Conservation (phyloP, 2,797 vertebrate genomes). For the Pipistrellus pygmaeus region DNA sequence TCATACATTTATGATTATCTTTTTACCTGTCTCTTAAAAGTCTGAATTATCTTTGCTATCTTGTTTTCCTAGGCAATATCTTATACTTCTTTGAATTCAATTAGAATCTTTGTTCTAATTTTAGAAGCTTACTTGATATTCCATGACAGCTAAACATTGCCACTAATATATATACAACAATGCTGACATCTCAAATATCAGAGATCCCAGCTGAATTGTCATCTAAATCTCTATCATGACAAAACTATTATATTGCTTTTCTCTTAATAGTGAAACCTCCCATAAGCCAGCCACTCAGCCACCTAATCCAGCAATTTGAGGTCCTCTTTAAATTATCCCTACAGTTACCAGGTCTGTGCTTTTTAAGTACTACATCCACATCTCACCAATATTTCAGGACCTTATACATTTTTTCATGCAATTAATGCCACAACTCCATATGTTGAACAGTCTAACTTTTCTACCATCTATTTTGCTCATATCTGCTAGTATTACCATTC, state of each 20-base stretch:
- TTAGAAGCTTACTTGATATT: conserved; percentile 9
- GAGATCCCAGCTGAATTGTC: not conserved
- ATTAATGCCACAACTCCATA: not conserved
- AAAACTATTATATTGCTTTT: conserved; percentile 2
- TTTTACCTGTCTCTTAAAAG: not conserved
- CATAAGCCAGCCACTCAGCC: not conserved
- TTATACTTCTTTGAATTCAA: not conserved
- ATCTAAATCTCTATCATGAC: not conserved
- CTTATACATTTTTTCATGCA: not conserved
- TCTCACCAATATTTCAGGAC: not conserved
- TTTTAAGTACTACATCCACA: not conserved
- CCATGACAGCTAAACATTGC: not conserved
- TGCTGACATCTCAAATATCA: not conserved
- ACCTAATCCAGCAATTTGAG: not conserved
- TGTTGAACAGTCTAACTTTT: not conserved
- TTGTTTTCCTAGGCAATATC: not conserved
- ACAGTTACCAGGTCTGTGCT: not conserved
- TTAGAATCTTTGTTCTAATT: not conserved
- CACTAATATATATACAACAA: not conserved
- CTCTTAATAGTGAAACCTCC: not conserved
- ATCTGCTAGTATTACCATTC: not conserved
- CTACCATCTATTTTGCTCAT: not conserved
- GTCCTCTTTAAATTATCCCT: not conserved
- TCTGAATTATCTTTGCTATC: not conserved
- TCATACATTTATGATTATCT: not conserved